Percentiles rank a stretch among this genome's conserved stretches.
phyloP scores from a whole-genome alignment of 2,888 invertebrate genomes.

The Eupithecia exiguata region DNA sequence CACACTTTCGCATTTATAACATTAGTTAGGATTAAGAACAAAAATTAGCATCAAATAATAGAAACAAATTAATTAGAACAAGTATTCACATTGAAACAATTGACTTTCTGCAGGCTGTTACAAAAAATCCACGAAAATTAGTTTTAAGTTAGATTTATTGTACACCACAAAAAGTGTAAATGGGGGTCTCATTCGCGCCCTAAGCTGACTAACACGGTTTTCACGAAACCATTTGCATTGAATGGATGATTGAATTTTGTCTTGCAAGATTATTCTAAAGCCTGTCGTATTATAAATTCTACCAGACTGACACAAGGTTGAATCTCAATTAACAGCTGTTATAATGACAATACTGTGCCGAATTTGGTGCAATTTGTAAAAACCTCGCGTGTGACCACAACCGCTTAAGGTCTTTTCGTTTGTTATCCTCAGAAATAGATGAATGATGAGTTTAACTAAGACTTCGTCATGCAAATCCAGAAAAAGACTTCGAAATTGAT shows the following conservation, averaged over 20 bases:
- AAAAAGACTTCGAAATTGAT: neutral
- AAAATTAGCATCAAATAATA: too few species aligned
- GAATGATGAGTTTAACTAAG: neutral
- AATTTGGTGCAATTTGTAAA: conserved; percentile 25
- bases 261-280: neutral
- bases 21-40: too few species aligned
- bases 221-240: conserved; percentile 63
- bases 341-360: conserved; percentile 16
- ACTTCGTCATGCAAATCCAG: neutral
- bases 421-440: neutral
- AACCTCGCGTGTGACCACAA: conserved; percentile 16
- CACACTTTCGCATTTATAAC: too few species aligned
- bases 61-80: too few species aligned
- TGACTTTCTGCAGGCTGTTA: too few species aligned
- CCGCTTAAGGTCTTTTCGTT: neutral
- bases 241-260: conserved; percentile 56
- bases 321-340: conserved; percentile 40
- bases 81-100: too few species aligned
- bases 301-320: conserved; percentile 37
- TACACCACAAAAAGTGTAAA: conserved; percentile 14
- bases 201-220: conserved; percentile 40
- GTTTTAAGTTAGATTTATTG: neutral
- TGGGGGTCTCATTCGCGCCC: conserved; percentile 36
- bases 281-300: conserved; percentile 5
- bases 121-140: neutral